Base-by-base conservation (phyloP, 2,888 invertebrate genomes). In the Hofmannophila pseudospretella region DNA sequence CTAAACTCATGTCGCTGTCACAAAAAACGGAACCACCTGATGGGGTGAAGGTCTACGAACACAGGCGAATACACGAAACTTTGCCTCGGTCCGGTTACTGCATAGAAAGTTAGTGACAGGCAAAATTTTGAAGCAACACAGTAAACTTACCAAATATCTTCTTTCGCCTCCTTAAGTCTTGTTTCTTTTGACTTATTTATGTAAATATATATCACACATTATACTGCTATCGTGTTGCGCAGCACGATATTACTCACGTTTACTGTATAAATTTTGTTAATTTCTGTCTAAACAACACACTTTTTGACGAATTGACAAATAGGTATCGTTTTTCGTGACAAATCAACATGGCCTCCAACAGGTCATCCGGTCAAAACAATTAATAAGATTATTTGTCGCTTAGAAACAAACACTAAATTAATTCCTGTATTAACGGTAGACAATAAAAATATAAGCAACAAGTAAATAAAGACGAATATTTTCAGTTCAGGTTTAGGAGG, bases 311-410 rank as follows among this genome's bases (percentile, higher is more conserved):
- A 74, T 78, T 82, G 84, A 81, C 82, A 81, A 79, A 56, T 73
- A n/a, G n/a, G n/a, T n/a, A 66, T 69, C 68, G 68, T 73, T 67
- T 67, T 64, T 79, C 73, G 68, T 79, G 78, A 78, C 76, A 67
- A 81, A 72, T 76, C 82, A 85, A 85, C 80, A 85, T 84, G 84
- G 82, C 84, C 53, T 71, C 79, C 76, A 64, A 75, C 69, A 65
- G 65, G 53, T 71, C 63, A 67, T 80, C 78, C 80, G 81, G 76
- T 79, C 75, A 72, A 59, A 28, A n/a, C 4, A 30, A 14, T 13
- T n/a, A 4, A 13, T 16, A n/a, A n/a, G n/a, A n/a, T n/a, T n/a
- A n/a, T n/a, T n/a, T n/a, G n/a, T n/a, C n/a, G n/a, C n/a, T 14
- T 30, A 30, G 16, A 11, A 23, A 23, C n/a, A n/a, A n/a, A n/a